Evolutionary conservation across 2,113 vertebrate species (phyloP).

Genomic region (Corvus moneduloides): DNA sequence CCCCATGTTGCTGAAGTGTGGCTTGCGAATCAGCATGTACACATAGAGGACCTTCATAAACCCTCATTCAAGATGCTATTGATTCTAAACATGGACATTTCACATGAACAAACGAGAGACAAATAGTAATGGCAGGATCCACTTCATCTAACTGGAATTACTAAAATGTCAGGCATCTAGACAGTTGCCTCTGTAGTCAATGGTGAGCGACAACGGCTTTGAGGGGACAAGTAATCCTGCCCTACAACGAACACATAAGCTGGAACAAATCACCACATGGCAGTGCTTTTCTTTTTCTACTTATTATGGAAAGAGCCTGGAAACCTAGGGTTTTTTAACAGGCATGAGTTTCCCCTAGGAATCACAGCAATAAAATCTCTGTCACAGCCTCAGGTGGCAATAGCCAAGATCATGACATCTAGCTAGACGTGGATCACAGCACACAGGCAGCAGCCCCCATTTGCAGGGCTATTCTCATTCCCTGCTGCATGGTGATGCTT

Average conservation of each 20-base stretch:
- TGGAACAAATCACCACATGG: neutral
- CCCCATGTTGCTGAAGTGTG: rapidly evolving
- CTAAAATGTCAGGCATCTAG: neutral
- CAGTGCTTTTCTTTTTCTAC: neutral
- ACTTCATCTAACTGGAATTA: neutral
- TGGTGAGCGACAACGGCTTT: neutral
- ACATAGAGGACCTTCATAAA: neutral
- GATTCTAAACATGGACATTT: neutral
- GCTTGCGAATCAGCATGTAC: neutral
- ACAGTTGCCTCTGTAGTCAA: neutral
- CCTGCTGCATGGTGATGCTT: neutral
- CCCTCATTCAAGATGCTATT: neutral
- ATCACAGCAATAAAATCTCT: neutral
- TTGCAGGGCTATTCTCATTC: neutral
- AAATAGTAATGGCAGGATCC: neutral
- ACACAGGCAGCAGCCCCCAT: neutral
- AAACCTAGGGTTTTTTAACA: neutral
- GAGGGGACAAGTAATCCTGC: neutral
- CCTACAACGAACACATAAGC: neutral
- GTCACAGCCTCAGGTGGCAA: neutral
- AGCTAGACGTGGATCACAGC: neutral
- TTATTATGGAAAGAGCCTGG: neutral
- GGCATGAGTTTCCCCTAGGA: neutral
- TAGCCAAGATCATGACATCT: neutral
- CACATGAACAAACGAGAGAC: neutral